These are phyloP conservation scores for Colletes latitarsis DNA, from an alignment of 1,140 invertebrate species.

Conservation along the genomic window DNA sequence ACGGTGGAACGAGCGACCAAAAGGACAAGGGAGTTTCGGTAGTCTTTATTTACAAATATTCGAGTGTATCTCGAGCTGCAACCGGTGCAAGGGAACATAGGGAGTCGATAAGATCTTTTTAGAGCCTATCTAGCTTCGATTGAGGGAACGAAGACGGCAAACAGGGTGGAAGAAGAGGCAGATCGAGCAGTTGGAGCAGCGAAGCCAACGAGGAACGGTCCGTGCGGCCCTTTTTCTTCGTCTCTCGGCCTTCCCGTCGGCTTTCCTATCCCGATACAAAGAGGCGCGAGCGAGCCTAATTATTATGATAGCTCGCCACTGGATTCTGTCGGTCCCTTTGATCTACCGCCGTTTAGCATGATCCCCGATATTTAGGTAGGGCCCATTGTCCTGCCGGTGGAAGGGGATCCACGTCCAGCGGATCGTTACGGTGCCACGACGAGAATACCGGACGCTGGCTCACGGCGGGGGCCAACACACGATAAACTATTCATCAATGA, in stretches of 20 bases:
- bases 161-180: conserved; percentile 6
- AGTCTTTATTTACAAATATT: too few species aligned
- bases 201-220: conserved; percentile 9
- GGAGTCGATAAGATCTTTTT: conserved; percentile 71
- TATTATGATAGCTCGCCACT: conserved; percentile 82
- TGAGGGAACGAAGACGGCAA: conserved; percentile 59
- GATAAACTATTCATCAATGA: conserved; percentile 69
- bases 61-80: too few species aligned
- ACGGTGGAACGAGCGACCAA: neutral
- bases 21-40: neutral
- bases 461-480: conserved; percentile 35
- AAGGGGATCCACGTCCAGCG: conserved; percentile 34
- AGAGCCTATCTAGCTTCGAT: conserved; percentile 76
- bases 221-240: conserved; percentile 62
- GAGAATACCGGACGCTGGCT: neutral
- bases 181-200: conserved; percentile 37
- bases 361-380: conserved; percentile 77
- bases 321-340: conserved; percentile 80
- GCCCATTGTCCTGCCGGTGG: conserved; percentile 59
- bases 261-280: conserved; percentile 80
- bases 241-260: conserved; percentile 71
- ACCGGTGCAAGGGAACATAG: too few species aligned
- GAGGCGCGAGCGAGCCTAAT: conserved; percentile 80
- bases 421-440: conserved; percentile 12
- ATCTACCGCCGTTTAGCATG: conserved; percentile 80